phyloP scores from a whole-genome alignment of 2,888 invertebrate genomes.

The Crepidodera aurea region DNA sequence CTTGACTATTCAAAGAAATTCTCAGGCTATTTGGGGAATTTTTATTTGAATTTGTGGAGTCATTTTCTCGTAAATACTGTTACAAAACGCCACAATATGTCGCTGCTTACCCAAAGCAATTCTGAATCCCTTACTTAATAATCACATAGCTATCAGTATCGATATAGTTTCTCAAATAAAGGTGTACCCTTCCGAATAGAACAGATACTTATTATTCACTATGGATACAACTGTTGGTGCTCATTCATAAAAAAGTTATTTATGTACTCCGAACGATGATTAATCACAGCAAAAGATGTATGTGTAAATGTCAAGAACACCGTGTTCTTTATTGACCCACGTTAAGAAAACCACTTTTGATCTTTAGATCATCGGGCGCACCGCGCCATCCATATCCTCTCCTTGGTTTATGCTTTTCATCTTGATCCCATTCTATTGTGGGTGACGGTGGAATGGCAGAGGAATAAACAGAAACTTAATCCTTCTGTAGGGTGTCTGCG shows the following conservation, averaged over 20 bases:
- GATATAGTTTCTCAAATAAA: background rate
- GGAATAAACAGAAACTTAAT: background rate
- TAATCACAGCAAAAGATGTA: slow-evolving; percentile 38
- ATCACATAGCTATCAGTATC: background rate
- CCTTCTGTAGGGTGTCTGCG: background rate
- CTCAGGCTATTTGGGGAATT: no score
- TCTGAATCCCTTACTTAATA: no score
- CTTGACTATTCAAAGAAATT: no score
- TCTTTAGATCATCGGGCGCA: background rate
- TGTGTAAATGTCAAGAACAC: slow-evolving; percentile 38
- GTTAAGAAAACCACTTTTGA: slow-evolving; percentile 13
- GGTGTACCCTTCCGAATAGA: background rate
- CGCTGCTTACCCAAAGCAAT: no score
- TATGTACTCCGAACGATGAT: slow-evolving; percentile 31
- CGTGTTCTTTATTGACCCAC: slow-evolving; percentile 36
- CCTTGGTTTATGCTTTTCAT: background rate
- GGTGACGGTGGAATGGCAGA: background rate
- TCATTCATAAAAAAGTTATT: slow-evolving; percentile 30
- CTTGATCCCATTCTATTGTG: background rate
- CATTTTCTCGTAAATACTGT: no score
- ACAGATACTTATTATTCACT: slow-evolving; percentile 25
- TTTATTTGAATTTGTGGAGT: no score
- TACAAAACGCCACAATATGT: no score
- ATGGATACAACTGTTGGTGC: slow-evolving; percentile 17
- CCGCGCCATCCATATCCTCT: background rate